phyloP scores from a whole-genome alignment of 1,140 invertebrate species.

The Phenacoccus solenopsis region DNA sequence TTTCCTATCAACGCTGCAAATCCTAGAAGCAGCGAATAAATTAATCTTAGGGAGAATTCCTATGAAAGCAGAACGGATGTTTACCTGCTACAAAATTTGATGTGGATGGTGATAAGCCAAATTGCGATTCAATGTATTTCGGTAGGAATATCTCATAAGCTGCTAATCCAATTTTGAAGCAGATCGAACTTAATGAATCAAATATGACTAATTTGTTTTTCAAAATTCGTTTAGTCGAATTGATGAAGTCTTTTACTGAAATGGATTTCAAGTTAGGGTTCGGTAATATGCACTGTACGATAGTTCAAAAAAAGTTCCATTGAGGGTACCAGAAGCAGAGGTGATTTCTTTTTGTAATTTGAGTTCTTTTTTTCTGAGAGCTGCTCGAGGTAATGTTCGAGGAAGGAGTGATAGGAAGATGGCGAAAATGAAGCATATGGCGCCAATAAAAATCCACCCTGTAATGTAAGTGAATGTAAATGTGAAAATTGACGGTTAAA shows the following conservation, averaged over 20 bases:
- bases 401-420: slow-evolving; percentile 18
- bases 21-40: slow-evolving; percentile 42
- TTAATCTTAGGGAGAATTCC: too few species aligned
- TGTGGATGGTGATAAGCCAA: slow-evolving; percentile 38
- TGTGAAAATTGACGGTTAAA: too few species aligned
- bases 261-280: neutral
- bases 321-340: slow-evolving; percentile 1
- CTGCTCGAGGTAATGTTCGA: slow-evolving; percentile 24
- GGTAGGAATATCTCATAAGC: slow-evolving; percentile 29
- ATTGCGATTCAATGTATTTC: slow-evolving; percentile 41
- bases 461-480: too few species aligned
- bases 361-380: slow-evolving; percentile 1
- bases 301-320: neutral
- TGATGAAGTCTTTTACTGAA: slow-evolving; percentile 17
- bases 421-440: slow-evolving; percentile 12
- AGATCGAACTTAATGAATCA: slow-evolving; percentile 16
- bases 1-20: slow-evolving; percentile 56
- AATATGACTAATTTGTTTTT: slow-evolving; percentile 19
- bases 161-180: slow-evolving; percentile 14
- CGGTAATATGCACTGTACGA: neutral
- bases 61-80: neutral
- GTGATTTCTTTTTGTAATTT: slow-evolving; percentile 28
- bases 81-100: slow-evolving; percentile 31
- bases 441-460: slow-evolving; percentile 27
- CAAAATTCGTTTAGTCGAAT: slow-evolving; percentile 19